Conservation (phyloP, 1,140 invertebrate genomes). For the Lepidurus arcticus region DNA sequence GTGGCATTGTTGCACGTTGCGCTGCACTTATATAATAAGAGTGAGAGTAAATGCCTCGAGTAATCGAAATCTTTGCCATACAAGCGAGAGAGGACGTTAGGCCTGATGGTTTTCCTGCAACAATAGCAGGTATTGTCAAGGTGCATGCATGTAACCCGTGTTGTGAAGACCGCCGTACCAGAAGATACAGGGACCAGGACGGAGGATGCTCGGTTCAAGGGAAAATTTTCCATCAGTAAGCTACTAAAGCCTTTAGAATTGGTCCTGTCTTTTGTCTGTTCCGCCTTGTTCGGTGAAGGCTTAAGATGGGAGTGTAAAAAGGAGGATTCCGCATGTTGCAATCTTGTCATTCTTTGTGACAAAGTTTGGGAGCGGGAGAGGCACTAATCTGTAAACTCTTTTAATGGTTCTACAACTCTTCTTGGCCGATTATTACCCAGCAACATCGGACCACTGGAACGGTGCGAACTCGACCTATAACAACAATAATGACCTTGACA, state of each 20-base stretch:
- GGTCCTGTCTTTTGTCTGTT: not conserved
- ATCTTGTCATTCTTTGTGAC: not conserved
- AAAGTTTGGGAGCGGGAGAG: not conserved
- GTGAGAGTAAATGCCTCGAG: conserved; percentile 10
- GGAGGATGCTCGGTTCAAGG: not conserved
- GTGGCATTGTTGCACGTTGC: not conserved
- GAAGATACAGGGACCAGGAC: not conserved
- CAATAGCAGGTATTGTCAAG: not conserved
- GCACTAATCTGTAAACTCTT: no score
- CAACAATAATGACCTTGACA: no score
- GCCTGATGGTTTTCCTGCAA: not conserved
- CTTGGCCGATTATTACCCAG: no score
- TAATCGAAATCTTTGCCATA: not conserved
- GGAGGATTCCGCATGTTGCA: not conserved
- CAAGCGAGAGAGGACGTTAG: not conserved
- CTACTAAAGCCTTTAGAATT: not conserved
- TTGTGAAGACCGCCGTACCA: not conserved
- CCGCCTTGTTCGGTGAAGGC: not conserved
- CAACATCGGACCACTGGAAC: no score
- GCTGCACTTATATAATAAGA: not conserved
- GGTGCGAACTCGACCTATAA: no score
- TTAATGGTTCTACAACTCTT: no score
- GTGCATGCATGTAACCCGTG: not conserved
- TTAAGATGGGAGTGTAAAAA: not conserved
- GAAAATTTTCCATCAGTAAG: not conserved